phyloP scores from a whole-genome alignment of 1,140 invertebrate genomes.

The Bombus confusus region DNA sequence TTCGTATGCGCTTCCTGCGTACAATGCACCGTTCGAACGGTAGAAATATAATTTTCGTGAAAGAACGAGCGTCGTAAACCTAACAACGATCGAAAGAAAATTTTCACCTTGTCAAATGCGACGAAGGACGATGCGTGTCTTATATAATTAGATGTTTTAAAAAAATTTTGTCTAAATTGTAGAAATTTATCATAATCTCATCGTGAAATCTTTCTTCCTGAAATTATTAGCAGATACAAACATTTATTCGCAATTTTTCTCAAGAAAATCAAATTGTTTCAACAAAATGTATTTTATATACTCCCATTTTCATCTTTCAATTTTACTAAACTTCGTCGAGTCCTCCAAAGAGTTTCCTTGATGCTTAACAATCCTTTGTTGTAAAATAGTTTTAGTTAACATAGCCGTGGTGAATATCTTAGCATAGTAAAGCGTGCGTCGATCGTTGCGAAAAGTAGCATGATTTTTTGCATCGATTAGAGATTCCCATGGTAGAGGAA shows the following conservation, averaged over 20 bases:
- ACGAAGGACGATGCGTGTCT: not conserved
- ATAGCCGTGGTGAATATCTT: not conserved
- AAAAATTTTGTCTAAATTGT: too few relatives aligned
- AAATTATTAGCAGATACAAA: too few relatives aligned
- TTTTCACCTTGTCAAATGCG: not conserved
- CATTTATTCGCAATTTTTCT: too few relatives aligned
- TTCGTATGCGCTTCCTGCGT: slow-evolving; percentile 49
- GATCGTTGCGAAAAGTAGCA: slow-evolving; percentile 5
- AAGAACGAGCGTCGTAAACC: slow-evolving; percentile 9
- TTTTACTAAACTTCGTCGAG: not conserved
- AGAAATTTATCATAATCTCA: too few relatives aligned
- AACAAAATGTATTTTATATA: too few relatives aligned
- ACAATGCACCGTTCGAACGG: slow-evolving; percentile 51
- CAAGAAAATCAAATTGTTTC: too few relatives aligned
- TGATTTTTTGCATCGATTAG: slow-evolving; percentile 20
- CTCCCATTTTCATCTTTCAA: not conserved
- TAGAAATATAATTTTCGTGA: slow-evolving; percentile 26
- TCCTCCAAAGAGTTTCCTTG: not conserved
- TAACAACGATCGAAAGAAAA: not conserved
- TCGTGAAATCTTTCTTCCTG: too few relatives aligned
- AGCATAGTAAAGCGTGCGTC: not conserved
- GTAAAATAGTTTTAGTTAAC: not conserved
- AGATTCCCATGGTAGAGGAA: not conserved
- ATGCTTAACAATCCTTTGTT: too few relatives aligned
- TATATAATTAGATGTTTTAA: not conserved